Conservation (phyloP, 1,140 invertebrate species). For the Eumaeus atala region DNA sequence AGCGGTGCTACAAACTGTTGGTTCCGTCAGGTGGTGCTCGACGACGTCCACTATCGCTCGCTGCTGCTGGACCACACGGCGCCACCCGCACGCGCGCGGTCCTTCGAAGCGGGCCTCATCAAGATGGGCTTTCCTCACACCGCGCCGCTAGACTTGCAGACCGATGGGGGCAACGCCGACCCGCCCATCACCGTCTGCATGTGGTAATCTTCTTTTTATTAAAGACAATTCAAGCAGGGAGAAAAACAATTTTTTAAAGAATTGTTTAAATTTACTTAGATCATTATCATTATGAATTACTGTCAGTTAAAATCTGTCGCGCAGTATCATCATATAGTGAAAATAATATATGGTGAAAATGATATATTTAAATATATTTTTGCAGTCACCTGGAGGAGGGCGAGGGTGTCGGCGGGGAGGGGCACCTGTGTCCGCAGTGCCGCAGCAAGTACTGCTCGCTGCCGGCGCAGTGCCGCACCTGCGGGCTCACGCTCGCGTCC, state of each 20-base stretch:
- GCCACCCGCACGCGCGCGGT: conserved; percentile 89
- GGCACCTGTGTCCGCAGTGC: conserved; percentile 97
- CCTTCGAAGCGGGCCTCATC: conserved; percentile 88
- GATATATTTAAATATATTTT: conserved; percentile 15
- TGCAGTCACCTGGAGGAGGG: conserved; percentile 86
- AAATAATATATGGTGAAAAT: too few species aligned
- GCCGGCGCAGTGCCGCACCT: conserved; percentile 96
- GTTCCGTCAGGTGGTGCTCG: conserved; percentile 79
- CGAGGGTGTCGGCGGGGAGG: conserved; percentile 67
- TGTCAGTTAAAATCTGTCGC: too few species aligned
- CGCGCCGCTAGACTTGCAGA: conserved; percentile 51
- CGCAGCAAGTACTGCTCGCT: conserved; percentile 97
- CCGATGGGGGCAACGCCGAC: conserved; percentile 59
- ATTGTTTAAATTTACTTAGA: too few species aligned
- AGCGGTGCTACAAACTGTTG: too few species aligned
- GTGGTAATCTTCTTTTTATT: conserved; percentile 81
- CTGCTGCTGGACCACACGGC: conserved; percentile 85
- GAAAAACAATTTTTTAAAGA: too few species aligned
- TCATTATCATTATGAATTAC: too few species aligned
- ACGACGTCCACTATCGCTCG: conserved; percentile 90
- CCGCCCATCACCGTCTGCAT: conserved; percentile 87
- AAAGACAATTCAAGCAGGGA: too few species aligned
- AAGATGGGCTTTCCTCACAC: conserved; percentile 95
- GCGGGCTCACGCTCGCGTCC: conserved; percentile 96
- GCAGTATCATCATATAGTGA: too few species aligned